Conservation (phyloP, 1,140 invertebrate genomes). For the Brachystomella parvula region DNA sequence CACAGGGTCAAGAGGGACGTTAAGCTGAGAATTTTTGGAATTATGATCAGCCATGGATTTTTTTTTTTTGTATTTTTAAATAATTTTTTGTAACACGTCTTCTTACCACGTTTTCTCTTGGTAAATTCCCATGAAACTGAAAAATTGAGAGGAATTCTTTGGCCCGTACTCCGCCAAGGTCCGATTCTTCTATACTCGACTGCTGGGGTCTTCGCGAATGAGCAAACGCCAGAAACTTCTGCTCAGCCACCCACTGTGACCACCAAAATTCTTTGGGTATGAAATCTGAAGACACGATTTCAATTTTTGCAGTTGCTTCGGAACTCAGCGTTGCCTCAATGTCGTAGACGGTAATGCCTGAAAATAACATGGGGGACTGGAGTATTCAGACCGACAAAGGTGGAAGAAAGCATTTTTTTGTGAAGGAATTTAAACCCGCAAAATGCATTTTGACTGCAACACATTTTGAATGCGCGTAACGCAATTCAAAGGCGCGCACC, state of each 20-base stretch:
- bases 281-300: constrained; percentile 25
- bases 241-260: constrained; percentile 29
- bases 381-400: background rate
- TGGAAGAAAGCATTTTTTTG: no score
- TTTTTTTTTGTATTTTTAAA: constrained; percentile 10
- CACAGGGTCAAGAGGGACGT: constrained; percentile 65
- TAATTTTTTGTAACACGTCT: background rate
- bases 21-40: constrained; percentile 52
- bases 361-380: background rate
- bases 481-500: no score
- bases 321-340: constrained; percentile 25
- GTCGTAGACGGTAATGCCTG: constrained; percentile 22
- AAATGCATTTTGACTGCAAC: no score
- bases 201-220: constrained; percentile 21
- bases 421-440: no score
- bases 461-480: no score
- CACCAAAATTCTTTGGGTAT: constrained; percentile 30
- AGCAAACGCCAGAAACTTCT: constrained; percentile 29
- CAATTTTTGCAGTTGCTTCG: constrained; percentile 16
- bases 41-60: constrained; percentile 27
- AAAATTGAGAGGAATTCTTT: constrained; percentile 65
- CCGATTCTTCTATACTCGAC: constrained; percentile 21
- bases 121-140: constrained; percentile 73
- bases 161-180: background rate
- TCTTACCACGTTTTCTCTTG: constrained; percentile 73